Base-by-base conservation (phyloP, 1,140 invertebrate genomes). In the Drosophila murphyi region DNA sequence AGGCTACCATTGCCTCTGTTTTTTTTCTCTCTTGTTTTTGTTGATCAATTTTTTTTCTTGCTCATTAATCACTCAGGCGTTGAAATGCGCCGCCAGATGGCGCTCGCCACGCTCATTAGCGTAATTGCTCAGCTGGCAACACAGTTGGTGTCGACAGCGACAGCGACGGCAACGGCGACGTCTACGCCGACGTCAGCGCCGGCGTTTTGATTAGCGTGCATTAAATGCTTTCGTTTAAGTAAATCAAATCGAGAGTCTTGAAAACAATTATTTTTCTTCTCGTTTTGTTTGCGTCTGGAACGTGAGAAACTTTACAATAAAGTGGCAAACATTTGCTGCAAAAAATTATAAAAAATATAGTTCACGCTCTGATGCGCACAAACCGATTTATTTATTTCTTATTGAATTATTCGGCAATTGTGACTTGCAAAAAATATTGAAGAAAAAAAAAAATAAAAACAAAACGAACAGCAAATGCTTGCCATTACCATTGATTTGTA, bases 1-100 rank as follows among this genome's bases (percentile, higher is more conserved):
- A 76, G 73, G 45, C 65, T 62, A 52, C 51, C 35, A 35, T 32
- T 69, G 41, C 32, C 37, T 41, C 32, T 28, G 10, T 34, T 28
- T 34, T 51, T 52, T 63, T 61, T 54, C 45, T 55, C 6, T 56
- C 59, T 67, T 82, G 50, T 69, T 56, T 65, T 55, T 62, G 83
- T 88, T 78, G 85, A 75, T 80, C 80, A 80, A 72, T 75, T 56
- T 89, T 89, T 89, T 75, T 50, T 72, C 72, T 57, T 72, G 77
- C 82, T 90, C 82, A 90, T 90, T 91, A 90, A 90, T 90, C 82
- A 90, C 76, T 78, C 69, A 79, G 82, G 82, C 77, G 83, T 88
- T 88, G 88, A 88, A 89, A 78, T 80, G 64, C 85, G 71, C 85
- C 82, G 79, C 82, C 80, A 82, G 72, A 87, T 86, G 82, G 82